A percentile compares a stretch with the other conserved stretches of the same genome.
Evolutionary conservation across 2,888 invertebrate genomes (phyloP).

Genomic region (Esperia sulphurella): DNA sequence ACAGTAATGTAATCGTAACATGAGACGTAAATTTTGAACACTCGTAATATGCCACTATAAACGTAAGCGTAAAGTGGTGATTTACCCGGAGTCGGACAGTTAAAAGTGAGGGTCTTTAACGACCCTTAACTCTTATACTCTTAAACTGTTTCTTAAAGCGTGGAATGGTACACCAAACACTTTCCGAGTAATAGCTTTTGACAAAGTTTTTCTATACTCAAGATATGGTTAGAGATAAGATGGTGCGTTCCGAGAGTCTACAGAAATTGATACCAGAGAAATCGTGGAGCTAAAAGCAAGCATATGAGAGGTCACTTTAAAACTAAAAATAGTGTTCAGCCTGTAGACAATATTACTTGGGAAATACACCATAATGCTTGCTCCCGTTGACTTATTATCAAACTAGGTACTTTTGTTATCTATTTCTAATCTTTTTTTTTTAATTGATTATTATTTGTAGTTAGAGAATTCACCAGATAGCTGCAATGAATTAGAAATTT

Average conservation of each 20-base stretch:
- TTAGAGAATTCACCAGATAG: no score
- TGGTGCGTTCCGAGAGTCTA: neutral
- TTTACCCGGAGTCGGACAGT: constrained; percentile 31
- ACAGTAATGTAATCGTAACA: constrained; percentile 43
- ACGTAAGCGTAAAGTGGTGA: constrained; percentile 53
- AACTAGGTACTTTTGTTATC: no score
- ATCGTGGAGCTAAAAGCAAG: neutral
- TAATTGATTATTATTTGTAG: no score
- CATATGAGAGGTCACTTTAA: neutral
- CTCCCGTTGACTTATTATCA: no score
- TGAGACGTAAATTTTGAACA: constrained; percentile 50
- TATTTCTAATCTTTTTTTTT: no score
- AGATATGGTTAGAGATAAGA: constrained; percentile 33
- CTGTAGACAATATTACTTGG: no score
- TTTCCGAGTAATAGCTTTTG: constrained; percentile 35
- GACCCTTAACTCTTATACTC: constrained; percentile 20
- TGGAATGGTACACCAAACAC: constrained; percentile 28
- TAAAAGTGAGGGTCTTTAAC: constrained; percentile 16
- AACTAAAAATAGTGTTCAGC: no score
- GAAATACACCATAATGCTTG: no score
- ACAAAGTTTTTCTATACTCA: constrained; percentile 43
- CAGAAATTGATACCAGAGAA: neutral
- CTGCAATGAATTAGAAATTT: no score
- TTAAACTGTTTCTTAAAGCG: constrained; percentile 43
- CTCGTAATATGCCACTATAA: constrained; percentile 51